Conservation (phyloP, 2,888 invertebrate species). For the Patella caerulea region DNA sequence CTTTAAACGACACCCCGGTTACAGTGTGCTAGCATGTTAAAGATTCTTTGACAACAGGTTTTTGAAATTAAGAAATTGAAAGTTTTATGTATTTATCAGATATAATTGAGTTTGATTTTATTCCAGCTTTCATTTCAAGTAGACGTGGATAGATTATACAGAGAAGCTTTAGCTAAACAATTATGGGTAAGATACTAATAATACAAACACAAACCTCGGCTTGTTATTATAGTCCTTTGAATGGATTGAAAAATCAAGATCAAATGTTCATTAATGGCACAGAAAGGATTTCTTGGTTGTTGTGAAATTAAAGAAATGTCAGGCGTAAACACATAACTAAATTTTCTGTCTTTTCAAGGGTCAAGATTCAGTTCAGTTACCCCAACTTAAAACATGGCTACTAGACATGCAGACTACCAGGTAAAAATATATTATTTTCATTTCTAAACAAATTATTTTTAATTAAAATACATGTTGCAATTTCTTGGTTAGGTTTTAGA, state of each 20-base stretch:
- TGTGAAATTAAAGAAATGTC: no score
- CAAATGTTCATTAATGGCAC: no score
- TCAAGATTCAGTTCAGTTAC: slow-evolving; percentile 68
- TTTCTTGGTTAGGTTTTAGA: no score
- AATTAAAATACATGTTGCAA: no score
- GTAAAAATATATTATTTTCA: slow-evolving; percentile 38
- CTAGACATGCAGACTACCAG: slow-evolving; percentile 84
- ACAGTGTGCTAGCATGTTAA: no score
- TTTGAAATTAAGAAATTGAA: no score
- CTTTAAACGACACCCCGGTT: no score
- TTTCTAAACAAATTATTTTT: no score
- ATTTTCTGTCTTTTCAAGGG: slow-evolving; percentile 50
- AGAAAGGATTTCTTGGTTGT: no score
- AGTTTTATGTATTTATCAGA: no score
- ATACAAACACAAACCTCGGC: neutral
- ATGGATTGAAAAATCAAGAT: neutral
- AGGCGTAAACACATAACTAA: no score
- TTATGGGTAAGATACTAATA: slow-evolving; percentile 76
- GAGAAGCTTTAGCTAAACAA: slow-evolving; percentile 80
- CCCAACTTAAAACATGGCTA: slow-evolving; percentile 81
- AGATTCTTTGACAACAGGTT: no score
- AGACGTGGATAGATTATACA: slow-evolving; percentile 81
- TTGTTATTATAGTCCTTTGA: neutral
- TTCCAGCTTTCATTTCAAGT: slow-evolving; percentile 80
- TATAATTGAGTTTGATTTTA: neutral